Evolutionary conservation across 2,797 vertebrate genomes (phyloP), one percentile per base, ranked within the genome.

Genomic region (Pipistrellus pygmaeus): DNA sequence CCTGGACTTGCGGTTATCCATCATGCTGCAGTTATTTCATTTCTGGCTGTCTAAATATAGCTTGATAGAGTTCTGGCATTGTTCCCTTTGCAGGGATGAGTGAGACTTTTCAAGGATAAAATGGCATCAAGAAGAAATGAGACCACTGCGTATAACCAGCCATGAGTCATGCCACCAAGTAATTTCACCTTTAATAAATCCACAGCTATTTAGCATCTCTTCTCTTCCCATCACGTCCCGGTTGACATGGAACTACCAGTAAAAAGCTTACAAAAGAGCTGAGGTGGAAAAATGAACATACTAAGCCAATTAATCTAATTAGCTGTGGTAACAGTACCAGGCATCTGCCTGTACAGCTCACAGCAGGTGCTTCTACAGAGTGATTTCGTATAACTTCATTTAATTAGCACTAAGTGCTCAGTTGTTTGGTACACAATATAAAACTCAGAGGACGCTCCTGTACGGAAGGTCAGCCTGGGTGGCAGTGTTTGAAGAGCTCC

Each of bases 291-390:
- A 96, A 82, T 66, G 86, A 95, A 93, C 77, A 94, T 57, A 93
- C 73, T 91, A 85, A 94, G 87, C 64, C 88, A 97, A 93, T 97
- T 97, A 96, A 96, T 96, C 93, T 95, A 96, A 96, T 96, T 96
- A 97, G 97, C 96, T 93, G 93, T 73, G 78, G 85, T 88, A 88
- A 93, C 80, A 91, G 77, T 68, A 18, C 62, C 46, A 51, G 57
- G 82, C 94, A 93, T 95, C 94, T 96, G 91, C 91, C 93, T 96
- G 3, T 68, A 83, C 69, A 80, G 84, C 94, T 95, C 96, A 93
- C 91, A 95, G 95, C 93, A 91, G 87, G 91, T 78, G 41, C 81
- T 91, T 95, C 82, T 90, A 73, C 87, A 96, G 48, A 94, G 91
- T 95, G 96, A 89, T 95, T 96, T 92, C 92, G 90, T 92, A 95